Percentiles rank a stretch among this genome's conserved stretches.
phyloP scores from a whole-genome alignment of 2,797 vertebrate species.

The Emys orbicularis region DNA sequence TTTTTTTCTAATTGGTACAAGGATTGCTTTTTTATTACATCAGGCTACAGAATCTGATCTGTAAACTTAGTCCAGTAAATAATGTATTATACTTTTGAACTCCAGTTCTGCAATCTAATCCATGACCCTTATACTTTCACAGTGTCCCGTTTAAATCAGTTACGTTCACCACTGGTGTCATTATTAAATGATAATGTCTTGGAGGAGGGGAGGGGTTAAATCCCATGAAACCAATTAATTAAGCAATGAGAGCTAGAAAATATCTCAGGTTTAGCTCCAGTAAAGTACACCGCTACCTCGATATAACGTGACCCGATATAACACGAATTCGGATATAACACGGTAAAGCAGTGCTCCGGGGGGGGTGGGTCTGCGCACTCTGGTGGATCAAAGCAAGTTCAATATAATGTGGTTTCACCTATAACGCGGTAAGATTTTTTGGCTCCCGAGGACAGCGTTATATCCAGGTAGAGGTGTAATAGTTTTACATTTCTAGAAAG shows the following conservation, averaged over 20 bases:
- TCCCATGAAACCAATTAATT: background rate
- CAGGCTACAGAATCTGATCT: background rate
- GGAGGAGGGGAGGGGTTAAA: background rate
- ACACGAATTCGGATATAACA: too few relatives aligned
- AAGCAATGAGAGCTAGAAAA: background rate
- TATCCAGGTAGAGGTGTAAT: too few relatives aligned
- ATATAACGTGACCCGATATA: too few relatives aligned
- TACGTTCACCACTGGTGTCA: accelerated
- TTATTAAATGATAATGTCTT: accelerated
- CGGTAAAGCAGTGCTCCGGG: too few relatives aligned
- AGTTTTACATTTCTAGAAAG: background rate
- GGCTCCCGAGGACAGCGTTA: too few relatives aligned
- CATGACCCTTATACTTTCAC: accelerated
- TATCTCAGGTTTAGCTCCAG: background rate
- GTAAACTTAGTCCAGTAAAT: background rate
- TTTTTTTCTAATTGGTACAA: background rate
- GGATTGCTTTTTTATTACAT: background rate
- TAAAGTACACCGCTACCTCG: background rate
- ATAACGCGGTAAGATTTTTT: too few relatives aligned
- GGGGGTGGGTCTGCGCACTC: too few relatives aligned
- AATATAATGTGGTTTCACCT: too few relatives aligned
- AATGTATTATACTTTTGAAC: background rate
- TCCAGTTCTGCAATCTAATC: background rate
- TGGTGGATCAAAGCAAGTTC: too few relatives aligned
- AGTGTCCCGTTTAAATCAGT: background rate